phyloP scores from a whole-genome alignment of 2,797 vertebrate species.

The Neosalanx taihuensis region DNA sequence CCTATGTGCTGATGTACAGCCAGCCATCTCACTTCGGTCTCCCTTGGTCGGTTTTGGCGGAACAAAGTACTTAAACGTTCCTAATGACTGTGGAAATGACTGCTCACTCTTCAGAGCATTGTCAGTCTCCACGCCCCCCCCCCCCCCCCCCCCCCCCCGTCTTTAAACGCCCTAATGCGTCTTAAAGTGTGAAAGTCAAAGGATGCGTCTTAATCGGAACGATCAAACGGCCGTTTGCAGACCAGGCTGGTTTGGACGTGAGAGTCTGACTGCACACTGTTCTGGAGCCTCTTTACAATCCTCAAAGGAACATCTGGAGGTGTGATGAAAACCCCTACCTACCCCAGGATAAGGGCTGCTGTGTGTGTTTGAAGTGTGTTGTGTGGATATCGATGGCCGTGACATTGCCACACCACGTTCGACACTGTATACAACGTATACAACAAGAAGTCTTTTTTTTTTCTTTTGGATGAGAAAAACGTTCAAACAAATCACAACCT shows the following conservation, averaged over 20 bases:
- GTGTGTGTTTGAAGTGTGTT: not conserved
- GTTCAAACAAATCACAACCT: no score
- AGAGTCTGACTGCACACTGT: not conserved
- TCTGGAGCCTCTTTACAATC: slow-evolving; percentile 24
- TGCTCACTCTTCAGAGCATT: slow-evolving; percentile 39
- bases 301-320: slow-evolving; percentile 36
- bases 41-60: slow-evolving; percentile 44
- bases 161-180: slow-evolving; percentile 30
- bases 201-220: slow-evolving; percentile 36
- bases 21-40: not conserved
- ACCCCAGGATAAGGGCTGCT: slow-evolving; percentile 14
- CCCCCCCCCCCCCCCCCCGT: not conserved
- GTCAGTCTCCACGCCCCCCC: slow-evolving; percentile 49
- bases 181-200: slow-evolving; percentile 61
- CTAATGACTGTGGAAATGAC: slow-evolving; percentile 57
- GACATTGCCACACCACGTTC: no score
- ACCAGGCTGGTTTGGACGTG: slow-evolving; percentile 6
- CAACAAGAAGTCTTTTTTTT: no score
- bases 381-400: not conserved
- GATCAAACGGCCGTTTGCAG: slow-evolving; percentile 29
- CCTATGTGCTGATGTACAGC: not conserved
- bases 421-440: no score
- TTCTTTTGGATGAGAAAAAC: no score
- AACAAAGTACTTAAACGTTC: slow-evolving; percentile 59
- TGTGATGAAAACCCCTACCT: slow-evolving; percentile 20